phyloP scores from a whole-genome alignment of 1,140 invertebrate genomes.

The Bombus ignitus region DNA sequence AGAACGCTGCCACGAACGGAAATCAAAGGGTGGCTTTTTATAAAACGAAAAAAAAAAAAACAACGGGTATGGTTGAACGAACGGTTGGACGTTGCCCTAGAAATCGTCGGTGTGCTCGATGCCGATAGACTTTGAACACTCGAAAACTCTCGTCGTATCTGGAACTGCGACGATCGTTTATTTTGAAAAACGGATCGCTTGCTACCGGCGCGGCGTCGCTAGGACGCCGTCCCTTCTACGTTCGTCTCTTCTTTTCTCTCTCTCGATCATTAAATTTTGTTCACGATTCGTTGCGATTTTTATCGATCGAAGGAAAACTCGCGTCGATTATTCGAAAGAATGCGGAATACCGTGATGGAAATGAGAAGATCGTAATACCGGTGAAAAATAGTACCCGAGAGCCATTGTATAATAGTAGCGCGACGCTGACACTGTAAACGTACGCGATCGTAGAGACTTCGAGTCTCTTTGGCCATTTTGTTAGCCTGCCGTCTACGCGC shows the following conservation, averaged over 20 bases:
- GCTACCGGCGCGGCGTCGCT: not conserved
- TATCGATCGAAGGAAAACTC: not conserved
- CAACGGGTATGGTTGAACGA: not conserved
- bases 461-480: not conserved
- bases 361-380: slow-evolving; percentile 10
- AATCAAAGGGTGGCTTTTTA: not conserved
- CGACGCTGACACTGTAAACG: not conserved
- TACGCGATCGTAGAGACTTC: not conserved
- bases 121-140: not conserved
- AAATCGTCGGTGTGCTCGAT: not conserved
- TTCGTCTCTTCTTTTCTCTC: not conserved
- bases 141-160: not conserved
- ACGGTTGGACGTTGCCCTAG: not conserved
- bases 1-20: not conserved
- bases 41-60: not conserved
- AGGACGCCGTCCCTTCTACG: not conserved
- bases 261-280: not conserved
- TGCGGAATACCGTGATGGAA: not conserved
- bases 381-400: slow-evolving; percentile 25
- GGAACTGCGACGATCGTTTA: not conserved
- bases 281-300: not conserved
- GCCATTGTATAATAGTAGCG: not conserved
- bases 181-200: not conserved
- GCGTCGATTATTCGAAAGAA: not conserved
- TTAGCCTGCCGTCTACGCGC: not conserved